These are phyloP conservation scores for Epistrophe eligans DNA, from an alignment of 2,888 invertebrate genomes.

Conservation along the genomic window DNA sequence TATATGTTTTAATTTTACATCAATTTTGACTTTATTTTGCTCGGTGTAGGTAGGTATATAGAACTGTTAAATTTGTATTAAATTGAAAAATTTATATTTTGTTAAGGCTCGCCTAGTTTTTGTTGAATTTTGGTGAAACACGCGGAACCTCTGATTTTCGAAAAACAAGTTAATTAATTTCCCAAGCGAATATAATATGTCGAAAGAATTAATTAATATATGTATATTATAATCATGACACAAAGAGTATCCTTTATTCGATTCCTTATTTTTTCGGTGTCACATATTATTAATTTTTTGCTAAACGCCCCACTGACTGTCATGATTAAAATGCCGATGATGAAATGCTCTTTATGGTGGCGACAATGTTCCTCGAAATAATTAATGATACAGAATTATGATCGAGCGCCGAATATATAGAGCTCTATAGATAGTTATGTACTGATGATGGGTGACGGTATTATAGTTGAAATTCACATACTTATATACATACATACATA, in stretches of 20 bases:
- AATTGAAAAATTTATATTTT: not conserved
- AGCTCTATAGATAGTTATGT: not conserved
- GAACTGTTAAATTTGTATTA: not conserved
- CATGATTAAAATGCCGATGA: slow-evolving; percentile 46
- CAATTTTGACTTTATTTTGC: not conserved
- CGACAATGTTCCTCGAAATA: slow-evolving; percentile 54
- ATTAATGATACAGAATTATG: slow-evolving; percentile 72
- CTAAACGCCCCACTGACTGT: slow-evolving; percentile 9
- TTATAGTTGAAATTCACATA: not conserved
- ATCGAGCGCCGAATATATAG: slow-evolving; percentile 30
- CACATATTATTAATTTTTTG: not conserved
- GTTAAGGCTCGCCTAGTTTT: not conserved
- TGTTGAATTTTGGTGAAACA: not conserved
- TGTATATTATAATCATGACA: slow-evolving; percentile 6
- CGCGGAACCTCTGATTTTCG: slow-evolving; percentile 7
- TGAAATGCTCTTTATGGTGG: slow-evolving; percentile 37
- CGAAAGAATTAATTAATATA: slow-evolving; percentile 19
- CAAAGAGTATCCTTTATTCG: slow-evolving; percentile 7
- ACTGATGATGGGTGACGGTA: not conserved
- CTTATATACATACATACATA: too few species aligned
- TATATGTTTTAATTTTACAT: too few species aligned
- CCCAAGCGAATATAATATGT: slow-evolving; percentile 20
- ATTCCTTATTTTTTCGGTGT: slow-evolving; percentile 11
- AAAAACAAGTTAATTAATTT: slow-evolving; percentile 40
- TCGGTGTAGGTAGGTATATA: not conserved